A percentile compares a stretch with the other conserved stretches of the same genome.
phyloP scores from a whole-genome alignment of 2,113 vertebrate species.

The Arizona elegans region DNA sequence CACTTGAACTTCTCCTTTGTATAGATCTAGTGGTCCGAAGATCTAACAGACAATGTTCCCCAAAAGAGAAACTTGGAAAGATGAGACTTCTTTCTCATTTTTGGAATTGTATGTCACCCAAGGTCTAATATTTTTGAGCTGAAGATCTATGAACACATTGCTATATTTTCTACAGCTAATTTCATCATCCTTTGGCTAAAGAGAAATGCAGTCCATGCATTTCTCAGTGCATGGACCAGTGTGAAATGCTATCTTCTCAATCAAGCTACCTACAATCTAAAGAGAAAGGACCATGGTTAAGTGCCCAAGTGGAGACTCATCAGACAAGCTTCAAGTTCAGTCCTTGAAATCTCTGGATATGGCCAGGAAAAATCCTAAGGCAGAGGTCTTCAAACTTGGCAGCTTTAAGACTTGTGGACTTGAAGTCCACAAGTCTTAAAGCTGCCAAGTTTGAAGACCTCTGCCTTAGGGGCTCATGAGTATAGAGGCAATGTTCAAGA shows the following conservation, averaged over 20 bases:
- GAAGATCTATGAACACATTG: neutral
- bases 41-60: neutral
- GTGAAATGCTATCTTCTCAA: no score
- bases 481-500: neutral
- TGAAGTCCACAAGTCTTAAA: no score
- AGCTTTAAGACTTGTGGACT: no score
- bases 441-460: no score
- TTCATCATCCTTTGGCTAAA: neutral
- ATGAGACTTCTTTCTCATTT: neutral
- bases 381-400: no score
- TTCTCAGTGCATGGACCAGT: no score
- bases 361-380: neutral
- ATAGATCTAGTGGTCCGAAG: neutral
- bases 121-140: neutral
- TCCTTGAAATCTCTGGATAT: neutral
- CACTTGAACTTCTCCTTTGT: neutral
- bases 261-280: neutral
- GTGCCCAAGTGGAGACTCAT: no score
- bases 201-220: no score
- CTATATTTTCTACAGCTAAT: neutral
- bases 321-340: neutral
- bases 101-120: neutral
- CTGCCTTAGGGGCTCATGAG: neutral
- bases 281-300: neutral
- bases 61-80: neutral